A percentile compares a stretch with the other conserved stretches of the same genome.
Evolutionary conservation across 1,140 invertebrate genomes (phyloP).

Genomic region (Melitaea cinxia): DNA sequence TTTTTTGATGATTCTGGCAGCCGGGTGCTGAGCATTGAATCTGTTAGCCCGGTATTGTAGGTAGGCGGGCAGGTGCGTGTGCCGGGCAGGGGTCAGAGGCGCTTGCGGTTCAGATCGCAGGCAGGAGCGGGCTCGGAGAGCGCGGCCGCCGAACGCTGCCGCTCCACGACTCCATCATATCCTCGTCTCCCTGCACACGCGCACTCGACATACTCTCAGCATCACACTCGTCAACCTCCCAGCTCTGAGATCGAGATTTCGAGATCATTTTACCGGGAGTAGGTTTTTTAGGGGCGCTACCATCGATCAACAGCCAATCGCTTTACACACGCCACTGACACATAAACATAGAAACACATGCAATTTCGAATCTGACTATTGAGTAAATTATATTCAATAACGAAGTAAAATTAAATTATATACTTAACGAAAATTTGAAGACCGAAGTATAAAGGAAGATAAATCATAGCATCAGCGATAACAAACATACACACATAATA

Average conservation of each 20-base stretch:
- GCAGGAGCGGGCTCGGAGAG: slow-evolving; percentile 72
- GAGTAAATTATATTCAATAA: no score
- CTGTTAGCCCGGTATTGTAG: slow-evolving; percentile 39
- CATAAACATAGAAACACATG: slow-evolving; percentile 23
- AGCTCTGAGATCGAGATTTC: slow-evolving; percentile 79
- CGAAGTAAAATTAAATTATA: no score
- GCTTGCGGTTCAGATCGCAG: slow-evolving; percentile 53
- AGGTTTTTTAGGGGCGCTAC: slow-evolving; percentile 30
- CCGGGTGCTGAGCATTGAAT: no score
- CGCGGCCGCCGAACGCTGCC: slow-evolving; percentile 64
- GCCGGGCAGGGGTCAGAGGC: slow-evolving; percentile 15
- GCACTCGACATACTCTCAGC: slow-evolving; percentile 81
- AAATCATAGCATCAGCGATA: background rate
- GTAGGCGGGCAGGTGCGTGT: slow-evolving; percentile 50
- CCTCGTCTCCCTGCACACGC: slow-evolving; percentile 80
- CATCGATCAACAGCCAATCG: slow-evolving; percentile 25
- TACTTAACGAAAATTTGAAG: background rate
- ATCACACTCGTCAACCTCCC: slow-evolving; percentile 78
- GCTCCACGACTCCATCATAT: slow-evolving; percentile 78
- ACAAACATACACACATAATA: background rate
- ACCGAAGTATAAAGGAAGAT: background rate
- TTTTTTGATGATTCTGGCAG: no score
- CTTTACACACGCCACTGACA: slow-evolving; percentile 24
- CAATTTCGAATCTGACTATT: slow-evolving; percentile 11
- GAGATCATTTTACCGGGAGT: slow-evolving; percentile 58